Evolutionary conservation across 2,888 invertebrate species (phyloP), one percentile per base, ranked within the genome.

Genomic region (Netelia melanura): DNA sequence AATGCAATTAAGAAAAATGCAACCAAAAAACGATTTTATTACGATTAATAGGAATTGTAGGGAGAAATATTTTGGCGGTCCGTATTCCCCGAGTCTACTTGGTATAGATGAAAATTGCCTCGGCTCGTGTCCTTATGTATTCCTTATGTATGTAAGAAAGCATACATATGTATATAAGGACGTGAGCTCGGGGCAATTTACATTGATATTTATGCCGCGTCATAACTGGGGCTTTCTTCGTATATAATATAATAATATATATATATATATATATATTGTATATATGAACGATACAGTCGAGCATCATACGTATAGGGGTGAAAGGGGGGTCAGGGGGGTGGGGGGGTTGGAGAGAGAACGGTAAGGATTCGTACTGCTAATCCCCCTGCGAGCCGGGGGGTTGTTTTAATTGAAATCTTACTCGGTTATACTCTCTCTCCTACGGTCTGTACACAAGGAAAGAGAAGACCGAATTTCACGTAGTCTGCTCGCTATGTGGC

Each of bases 191-290:
- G 30, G 91, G 91, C 92, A 93, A 94, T 93, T 93, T 93, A 93
- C 93, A 93, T 93, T 93, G 93, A 93, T 94, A 93, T 94, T 94
- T 94, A 94, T 94, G 93, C 93, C 91, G 90, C 90, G 93, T 93
- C 93, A 94, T 93, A 94, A 93, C 93, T 92, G 90, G 87, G 90
- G 89, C 88, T 90, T 86, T 90, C 90, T 90, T 89, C 87, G 85
- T 80, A 67, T 67, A 80, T 72, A 48, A 67, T 48, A 10, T 71
- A 76, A 88, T 86, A 80, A 70, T 76, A 82, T 81, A 88, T 86
- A 80, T 84, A 48, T 71, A 76, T 76, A 82, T 81, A 88, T 86
- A 80, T 84, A 81, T 74, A 30, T 30, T 71, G 70, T 76, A 82
- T 81, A 88, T 86, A 80, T 84, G 83, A 71, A 67, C 85, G 87